Conservation (phyloP, 2,888 invertebrate species). For the Mechanitis mazaeus region DNA sequence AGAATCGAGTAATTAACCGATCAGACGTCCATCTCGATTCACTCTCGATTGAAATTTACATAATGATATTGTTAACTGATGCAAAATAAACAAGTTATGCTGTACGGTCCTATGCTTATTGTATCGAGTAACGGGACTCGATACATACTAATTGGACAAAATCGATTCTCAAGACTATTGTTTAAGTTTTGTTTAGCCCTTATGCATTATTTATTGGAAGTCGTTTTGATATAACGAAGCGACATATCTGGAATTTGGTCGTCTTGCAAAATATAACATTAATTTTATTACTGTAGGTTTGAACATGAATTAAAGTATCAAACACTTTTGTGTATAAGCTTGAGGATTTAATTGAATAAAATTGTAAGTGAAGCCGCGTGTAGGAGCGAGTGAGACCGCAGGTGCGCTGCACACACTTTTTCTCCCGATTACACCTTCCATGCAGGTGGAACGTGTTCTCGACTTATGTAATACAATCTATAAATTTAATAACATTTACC, state of each 20-base stretch:
- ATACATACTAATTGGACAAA: constrained; percentile 32
- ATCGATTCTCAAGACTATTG: constrained; percentile 31
- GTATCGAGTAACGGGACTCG: constrained; percentile 28
- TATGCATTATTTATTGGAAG: constrained; percentile 14
- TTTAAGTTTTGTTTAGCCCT: constrained; percentile 20
- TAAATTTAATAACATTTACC: neutral
- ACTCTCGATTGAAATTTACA: constrained; percentile 61
- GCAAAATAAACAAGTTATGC: constrained; percentile 49
- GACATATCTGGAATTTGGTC: neutral
- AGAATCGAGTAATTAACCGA: constrained; percentile 45
- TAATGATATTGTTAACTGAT: constrained; percentile 67
- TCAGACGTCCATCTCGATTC: constrained; percentile 51
- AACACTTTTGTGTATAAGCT: no score
- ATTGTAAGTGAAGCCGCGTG: neutral
- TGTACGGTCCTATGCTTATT: constrained; percentile 16
- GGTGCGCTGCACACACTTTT: neutral
- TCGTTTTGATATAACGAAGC: constrained; percentile 3
- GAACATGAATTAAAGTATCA: no score
- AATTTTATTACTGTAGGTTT: no score
- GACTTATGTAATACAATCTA: constrained; percentile 3
- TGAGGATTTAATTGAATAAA: no score
- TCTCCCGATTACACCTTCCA: constrained; percentile 5
- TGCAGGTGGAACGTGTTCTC: neutral
- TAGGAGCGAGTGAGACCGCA: neutral
- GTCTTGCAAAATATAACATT: no score